Conservation (phyloP, 2,113 vertebrate genomes). For the Petaurus breviceps region DNA sequence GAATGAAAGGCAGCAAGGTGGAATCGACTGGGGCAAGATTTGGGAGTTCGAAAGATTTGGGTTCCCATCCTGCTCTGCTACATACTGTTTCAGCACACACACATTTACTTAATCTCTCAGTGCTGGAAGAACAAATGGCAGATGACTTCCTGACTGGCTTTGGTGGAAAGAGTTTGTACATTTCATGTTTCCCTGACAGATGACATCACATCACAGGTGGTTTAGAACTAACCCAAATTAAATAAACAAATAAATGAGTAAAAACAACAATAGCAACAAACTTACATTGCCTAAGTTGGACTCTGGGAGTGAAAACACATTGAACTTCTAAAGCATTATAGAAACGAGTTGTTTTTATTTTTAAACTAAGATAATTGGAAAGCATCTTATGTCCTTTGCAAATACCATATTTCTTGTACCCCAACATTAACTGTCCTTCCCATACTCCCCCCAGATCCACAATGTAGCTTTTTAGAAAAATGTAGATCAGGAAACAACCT, state of each 20-base stretch:
- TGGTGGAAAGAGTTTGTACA: neutral
- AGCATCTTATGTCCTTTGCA: neutral
- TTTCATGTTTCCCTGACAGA: accelerated
- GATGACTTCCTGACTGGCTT: neutral
- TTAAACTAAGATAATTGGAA: neutral
- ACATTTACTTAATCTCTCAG: neutral
- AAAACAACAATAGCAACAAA: neutral
- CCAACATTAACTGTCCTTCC: neutral
- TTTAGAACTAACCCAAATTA: neutral
- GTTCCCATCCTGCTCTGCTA: neutral
- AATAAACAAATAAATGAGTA: neutral
- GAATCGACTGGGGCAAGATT: neutral
- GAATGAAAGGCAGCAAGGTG: neutral
- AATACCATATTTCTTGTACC: neutral
- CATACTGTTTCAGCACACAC: neutral
- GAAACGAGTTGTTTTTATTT: neutral
- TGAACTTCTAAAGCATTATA: neutral
- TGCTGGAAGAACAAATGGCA: neutral
- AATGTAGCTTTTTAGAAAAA: neutral
- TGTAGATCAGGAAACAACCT: neutral
- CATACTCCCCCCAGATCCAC: neutral
- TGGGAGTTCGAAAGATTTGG: neutral
- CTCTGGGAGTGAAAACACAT: neutral
- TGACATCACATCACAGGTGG: neutral
- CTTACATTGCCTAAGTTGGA: neutral